phyloP scores from a whole-genome alignment of 1,140 invertebrate genomes.

The Brachionus calyciflorus region DNA sequence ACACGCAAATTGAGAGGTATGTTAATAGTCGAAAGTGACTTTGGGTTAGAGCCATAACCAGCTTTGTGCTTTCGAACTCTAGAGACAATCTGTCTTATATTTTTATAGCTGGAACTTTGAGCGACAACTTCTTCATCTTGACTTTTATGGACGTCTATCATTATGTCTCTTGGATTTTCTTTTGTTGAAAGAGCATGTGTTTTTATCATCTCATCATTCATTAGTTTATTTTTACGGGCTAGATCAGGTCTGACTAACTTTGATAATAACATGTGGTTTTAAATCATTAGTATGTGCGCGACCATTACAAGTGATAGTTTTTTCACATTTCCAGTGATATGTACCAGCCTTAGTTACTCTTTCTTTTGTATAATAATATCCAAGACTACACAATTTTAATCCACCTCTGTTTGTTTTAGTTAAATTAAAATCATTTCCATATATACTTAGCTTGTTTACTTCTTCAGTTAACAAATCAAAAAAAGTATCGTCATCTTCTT shows the following conservation, averaged over 20 bases:
- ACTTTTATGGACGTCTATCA: background rate
- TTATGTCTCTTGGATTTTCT: background rate
- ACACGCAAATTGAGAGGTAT: too few relatives aligned
- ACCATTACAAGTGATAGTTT: background rate
- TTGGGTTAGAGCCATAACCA: background rate
- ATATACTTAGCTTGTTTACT: too few relatives aligned
- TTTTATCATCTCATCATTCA: background rate
- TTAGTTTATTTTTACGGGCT: background rate
- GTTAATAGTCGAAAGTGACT: background rate
- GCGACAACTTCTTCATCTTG: background rate
- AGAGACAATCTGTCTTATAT: background rate
- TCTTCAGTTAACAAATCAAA: too few relatives aligned
- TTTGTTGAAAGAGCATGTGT: background rate
- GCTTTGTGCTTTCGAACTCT: background rate
- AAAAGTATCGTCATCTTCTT: too few relatives aligned
- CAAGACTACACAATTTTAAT: background rate
- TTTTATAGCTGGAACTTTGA: background rate
- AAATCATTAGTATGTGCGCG: background rate
- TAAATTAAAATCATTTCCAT: background rate
- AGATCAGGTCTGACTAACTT: background rate
- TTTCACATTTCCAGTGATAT: background rate
- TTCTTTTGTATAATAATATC: background rate
- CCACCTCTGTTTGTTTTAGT: background rate
- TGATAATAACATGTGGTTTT: background rate
- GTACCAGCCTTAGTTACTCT: background rate